These are phyloP conservation scores for Zosterops hypoxanthus DNA, from an alignment of 2,113 vertebrate genomes.

Conservation along the genomic window DNA sequence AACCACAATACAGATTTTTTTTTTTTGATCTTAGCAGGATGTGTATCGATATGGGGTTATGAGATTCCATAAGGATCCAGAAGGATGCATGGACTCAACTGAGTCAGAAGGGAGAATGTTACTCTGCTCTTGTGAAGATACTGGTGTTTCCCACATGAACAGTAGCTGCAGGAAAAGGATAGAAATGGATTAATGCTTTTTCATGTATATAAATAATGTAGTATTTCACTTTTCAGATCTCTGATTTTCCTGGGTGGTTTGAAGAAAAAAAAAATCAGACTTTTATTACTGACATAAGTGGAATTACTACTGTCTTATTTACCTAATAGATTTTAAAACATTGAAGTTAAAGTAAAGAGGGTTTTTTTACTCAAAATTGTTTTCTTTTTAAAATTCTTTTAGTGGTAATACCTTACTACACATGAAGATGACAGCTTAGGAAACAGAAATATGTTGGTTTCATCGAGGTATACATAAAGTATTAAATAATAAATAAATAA, in stretches of 20 bases:
- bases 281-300: neutral
- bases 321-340: neutral
- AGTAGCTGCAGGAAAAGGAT: neutral
- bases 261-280: neutral
- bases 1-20: neutral
- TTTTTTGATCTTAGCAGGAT: neutral
- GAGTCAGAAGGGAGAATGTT: neutral
- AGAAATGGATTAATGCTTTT: neutral
- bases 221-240: neutral
- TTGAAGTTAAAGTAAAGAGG: neutral
- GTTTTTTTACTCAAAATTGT: neutral
- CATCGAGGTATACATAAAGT: neutral
- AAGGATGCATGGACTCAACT: neutral
- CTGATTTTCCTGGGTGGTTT: neutral
- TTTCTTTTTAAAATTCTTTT: neutral
- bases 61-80: neutral
- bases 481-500: neutral
- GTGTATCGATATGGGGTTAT: neutral
- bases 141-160: neutral
- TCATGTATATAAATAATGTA: neutral
- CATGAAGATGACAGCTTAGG: neutral
- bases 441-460: neutral
- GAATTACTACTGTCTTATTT: neutral
- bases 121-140: neutral
- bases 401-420: neutral